Evolutionary conservation across 2,113 vertebrate species (phyloP).

Genomic region (Fukomys damarensis): DNA sequence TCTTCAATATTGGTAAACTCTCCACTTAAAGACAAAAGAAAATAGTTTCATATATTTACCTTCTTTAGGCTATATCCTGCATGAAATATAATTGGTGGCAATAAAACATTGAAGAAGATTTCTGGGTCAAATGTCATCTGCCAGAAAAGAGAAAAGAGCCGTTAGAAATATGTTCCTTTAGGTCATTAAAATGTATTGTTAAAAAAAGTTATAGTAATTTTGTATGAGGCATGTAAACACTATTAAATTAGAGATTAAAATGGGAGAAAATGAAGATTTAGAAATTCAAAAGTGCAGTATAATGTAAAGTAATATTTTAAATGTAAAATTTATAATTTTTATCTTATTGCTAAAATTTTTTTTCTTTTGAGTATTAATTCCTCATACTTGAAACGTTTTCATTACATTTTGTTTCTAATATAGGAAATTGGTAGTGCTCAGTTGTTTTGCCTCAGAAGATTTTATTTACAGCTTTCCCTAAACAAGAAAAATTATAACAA

Average conservation of each 20-base stretch:
- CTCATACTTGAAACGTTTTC: conserved; percentile 30
- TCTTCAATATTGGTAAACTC: neutral
- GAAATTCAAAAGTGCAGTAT: neutral
- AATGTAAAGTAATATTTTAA: neutral
- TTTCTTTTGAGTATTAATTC: conserved; percentile 5
- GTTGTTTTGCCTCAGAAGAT: neutral
- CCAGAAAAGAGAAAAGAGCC: conserved; percentile 81
- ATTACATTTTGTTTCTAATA: neutral
- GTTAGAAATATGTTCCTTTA: neutral
- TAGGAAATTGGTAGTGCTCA: neutral
- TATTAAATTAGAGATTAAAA: conserved; percentile 38
- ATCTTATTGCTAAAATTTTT: neutral
- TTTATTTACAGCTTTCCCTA: conserved; percentile 4
- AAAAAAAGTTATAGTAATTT: neutral
- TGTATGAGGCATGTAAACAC: neutral
- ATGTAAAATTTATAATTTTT: neutral
- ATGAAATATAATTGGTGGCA: conserved; percentile 93
- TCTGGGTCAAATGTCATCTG: conserved; percentile 94
- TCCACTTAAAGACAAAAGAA: conserved; percentile 11
- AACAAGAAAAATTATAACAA: neutral
- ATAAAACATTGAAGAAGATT: conserved; percentile 93
- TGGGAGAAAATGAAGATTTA: neutral
- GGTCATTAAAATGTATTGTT: neutral
- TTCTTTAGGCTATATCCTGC: conserved; percentile 93
- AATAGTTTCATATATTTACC: conserved; percentile 82